Evolutionary conservation across 2,888 invertebrate genomes (phyloP).

Genomic region (Sturmia bella): DNA sequence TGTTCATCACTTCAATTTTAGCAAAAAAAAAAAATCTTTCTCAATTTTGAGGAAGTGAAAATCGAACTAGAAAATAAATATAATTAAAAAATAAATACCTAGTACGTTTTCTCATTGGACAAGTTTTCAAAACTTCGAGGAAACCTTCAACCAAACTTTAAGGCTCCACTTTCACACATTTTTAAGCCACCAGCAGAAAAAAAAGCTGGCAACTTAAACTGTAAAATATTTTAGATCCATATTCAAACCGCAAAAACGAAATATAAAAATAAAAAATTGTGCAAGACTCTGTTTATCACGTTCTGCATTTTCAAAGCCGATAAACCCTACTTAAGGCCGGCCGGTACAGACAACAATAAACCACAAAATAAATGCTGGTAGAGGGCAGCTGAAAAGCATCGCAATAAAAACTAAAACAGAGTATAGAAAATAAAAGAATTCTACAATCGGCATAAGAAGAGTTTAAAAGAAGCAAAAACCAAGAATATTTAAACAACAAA

Average conservation of each 20-base stretch:
- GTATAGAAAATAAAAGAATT: conserved; percentile 23
- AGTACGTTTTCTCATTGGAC: too few species aligned
- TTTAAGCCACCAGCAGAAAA: conserved; percentile 11
- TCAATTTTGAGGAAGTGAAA: too few species aligned
- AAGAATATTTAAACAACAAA: conserved; percentile 4
- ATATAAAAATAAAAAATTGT: conserved; percentile 46
- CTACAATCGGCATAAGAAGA: conserved; percentile 15
- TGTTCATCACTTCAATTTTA: too few species aligned
- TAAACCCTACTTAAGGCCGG: conserved; percentile 46
- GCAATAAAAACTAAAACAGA: not conserved
- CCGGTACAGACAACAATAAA: conserved; percentile 42
- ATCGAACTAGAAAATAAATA: too few species aligned
- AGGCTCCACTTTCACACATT: not conserved
- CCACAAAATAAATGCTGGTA: conserved; percentile 57
- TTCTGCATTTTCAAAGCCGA: conserved; percentile 30
- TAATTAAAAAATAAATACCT: too few species aligned
- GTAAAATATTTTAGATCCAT: conserved; percentile 52
- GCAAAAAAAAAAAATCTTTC: too few species aligned
- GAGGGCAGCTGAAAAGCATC: conserved; percentile 44
- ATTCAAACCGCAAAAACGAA: conserved; percentile 57
- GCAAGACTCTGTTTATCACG: conserved; percentile 12
- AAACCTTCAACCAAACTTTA: too few species aligned
- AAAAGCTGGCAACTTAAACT: conserved; percentile 52
- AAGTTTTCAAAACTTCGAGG: too few species aligned
- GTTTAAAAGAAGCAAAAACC: conserved; percentile 30